Evolutionary conservation across 2,888 invertebrate genomes (phyloP), one percentile per base, ranked within the genome.

Genomic region (Polietes domitor): DNA sequence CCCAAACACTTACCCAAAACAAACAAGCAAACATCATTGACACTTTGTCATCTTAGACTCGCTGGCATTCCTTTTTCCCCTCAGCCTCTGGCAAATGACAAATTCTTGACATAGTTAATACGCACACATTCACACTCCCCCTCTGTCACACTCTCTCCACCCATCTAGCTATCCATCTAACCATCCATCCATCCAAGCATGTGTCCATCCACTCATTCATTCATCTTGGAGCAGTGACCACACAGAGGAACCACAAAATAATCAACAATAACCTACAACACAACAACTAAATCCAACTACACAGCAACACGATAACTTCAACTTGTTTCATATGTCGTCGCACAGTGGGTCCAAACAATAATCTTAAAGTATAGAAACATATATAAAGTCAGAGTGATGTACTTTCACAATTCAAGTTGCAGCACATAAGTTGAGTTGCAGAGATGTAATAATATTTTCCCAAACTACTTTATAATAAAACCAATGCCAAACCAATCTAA

Each of bases 21-120:
- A 58, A 37, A 37, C 37, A 37, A 37, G 12, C 37, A 61, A 71
- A 68, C 70, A 72, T 71, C 71, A 76, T 76, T 65, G 75, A 63
- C 80, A 80, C 75, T 80, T 75, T 80, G 75, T 65, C 71, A 79
- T 55, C 24, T 61, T 55, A 73, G 26, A 72, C 41, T 53, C 41
- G 41, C 53, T 17, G 19, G n/a, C 19, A 41, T 43, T 26, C 41
- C 37, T 70, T 70, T 41, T 6, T n/a, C 6, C 17, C 17, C 17
- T 43, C 19, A 47, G 19, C 5, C 15, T 12, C 43, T 37, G 61
- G 53, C 19, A 58, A 75, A 26, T 76, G 63, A 80, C 71, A 76
- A 71, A 71, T 80, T 65, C 53, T 71, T 76, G 53, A 55, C 72
- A 71, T 80, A 61, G 28, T 61, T 61, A 43, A 21, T 32, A 65